phyloP scores from a whole-genome alignment of 2,113 vertebrate genomes.

The Psilopsiagon aymara region DNA sequence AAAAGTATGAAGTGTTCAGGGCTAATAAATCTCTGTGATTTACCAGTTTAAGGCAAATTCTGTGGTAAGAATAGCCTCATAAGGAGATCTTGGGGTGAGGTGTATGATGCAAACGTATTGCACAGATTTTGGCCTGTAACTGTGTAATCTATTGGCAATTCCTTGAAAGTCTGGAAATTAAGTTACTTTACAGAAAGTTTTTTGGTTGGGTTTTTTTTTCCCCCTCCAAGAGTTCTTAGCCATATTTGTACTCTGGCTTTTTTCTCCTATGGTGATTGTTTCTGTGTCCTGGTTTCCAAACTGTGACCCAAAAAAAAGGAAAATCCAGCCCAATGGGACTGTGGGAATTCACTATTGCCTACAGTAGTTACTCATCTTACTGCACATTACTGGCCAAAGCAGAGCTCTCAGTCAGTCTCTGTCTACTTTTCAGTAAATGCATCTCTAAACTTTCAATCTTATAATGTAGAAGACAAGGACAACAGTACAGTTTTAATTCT shows the following conservation, averaged over 20 bases:
- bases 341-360: not conserved
- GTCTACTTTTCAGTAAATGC: not conserved
- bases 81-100: not conserved
- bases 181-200: not conserved
- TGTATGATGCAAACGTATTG: not conserved
- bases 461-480: not conserved
- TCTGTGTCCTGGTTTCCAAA: slow-evolving; percentile 29
- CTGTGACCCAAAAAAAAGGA: not conserved
- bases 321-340: not conserved
- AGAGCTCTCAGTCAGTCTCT: not conserved
- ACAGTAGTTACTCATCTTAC: slow-evolving; percentile 7
- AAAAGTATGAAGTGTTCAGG: not conserved
- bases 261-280: not conserved
- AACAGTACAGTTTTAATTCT: not conserved
- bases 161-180: not conserved
- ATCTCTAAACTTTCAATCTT: not conserved
- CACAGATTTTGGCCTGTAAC: not conserved
- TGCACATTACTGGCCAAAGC: not conserved
- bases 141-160: not conserved
- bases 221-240: not conserved
- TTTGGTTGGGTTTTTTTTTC: not conserved
- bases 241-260: not conserved
- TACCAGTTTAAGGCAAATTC: not conserved
- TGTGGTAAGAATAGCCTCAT: not conserved
- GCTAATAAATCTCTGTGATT: not conserved